Evolutionary conservation across 2,797 vertebrate genomes (phyloP).

Genomic region (Anolis apletophallus): DNA sequence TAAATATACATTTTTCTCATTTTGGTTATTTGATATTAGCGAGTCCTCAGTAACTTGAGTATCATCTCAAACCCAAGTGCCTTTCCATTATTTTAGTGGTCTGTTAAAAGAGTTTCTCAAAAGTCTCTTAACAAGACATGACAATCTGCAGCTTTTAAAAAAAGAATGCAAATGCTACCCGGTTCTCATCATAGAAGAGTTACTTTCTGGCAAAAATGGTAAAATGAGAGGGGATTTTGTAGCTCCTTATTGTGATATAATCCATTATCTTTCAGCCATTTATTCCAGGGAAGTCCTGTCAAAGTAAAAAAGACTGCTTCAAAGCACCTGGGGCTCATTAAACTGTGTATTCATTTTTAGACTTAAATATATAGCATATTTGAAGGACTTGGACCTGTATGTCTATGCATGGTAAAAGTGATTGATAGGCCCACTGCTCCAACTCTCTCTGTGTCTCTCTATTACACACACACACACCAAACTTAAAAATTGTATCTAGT

Average conservation of each 20-base stretch:
- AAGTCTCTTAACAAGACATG: neutral
- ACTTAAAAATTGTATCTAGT: conserved; percentile 15
- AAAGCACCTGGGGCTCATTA: neutral
- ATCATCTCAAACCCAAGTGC: neutral
- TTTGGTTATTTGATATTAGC: neutral
- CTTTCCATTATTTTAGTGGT: neutral
- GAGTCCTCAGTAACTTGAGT: neutral
- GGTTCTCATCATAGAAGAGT: neutral
- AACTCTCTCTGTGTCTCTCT: neutral
- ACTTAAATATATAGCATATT: neutral
- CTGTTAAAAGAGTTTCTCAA: neutral
- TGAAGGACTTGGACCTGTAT: neutral
- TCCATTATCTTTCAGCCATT: neutral
- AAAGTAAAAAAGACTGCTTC: neutral
- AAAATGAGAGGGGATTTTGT: neutral
- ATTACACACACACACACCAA: neutral
- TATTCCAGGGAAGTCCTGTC: neutral
- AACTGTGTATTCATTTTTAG: neutral
- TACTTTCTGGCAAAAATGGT: neutral
- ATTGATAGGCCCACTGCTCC: neutral
- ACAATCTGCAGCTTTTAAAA: neutral
- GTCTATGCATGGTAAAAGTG: conserved; percentile 18
- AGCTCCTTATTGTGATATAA: neutral
- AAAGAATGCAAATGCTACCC: neutral
- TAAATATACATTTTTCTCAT: neutral